Base-by-base conservation (phyloP, 2,888 invertebrate genomes). In the Esperia sulphurella region DNA sequence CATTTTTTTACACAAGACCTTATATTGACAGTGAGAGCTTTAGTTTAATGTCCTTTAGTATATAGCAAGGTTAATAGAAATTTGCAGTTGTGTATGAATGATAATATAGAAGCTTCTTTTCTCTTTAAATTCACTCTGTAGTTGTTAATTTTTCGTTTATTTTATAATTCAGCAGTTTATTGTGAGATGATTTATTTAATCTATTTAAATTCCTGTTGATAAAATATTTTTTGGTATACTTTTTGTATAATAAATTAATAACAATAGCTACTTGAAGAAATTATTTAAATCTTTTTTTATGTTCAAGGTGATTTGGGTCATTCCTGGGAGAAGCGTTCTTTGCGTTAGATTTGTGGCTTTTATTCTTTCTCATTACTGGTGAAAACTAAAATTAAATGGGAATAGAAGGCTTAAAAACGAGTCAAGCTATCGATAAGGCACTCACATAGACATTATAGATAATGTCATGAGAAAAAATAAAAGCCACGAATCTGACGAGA, bases 271-370 rank as follows among this genome's bases (percentile, higher is more conserved):
- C 2, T 21, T 21, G 21, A 21, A 21, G 2, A 21, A 21, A 21
- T 21, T 21, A 21, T 21, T 21, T 21, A 21, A 21, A 21, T 21
- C 21, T 21, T 21, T 21, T n/a, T 10, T 41, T 62, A 57, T 57
- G 61, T 60, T 62, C 55, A 57, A 58, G 56, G 57, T 59, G 65
- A 67, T n/a, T n/a, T n/a, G n/a, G n/a, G n/a, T n/a, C n/a, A n/a
- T n/a, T n/a, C n/a, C n/a, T n/a, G n/a, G n/a, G n/a, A n/a, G n/a
- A n/a, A n/a, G n/a, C n/a, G n/a, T n/a, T n/a, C n/a, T n/a, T n/a
- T n/a, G n/a, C n/a, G n/a, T n/a, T n/a, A n/a, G n/a, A n/a, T n/a
- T n/a, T n/a, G n/a, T n/a, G n/a, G n/a, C n/a, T n/a, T n/a, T n/a
- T n/a, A n/a, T n/a, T n/a, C n/a, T n/a, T n/a, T n/a, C n/a, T n/a